Evolutionary conservation across 2,888 invertebrate genomes (phyloP).

Genomic region (Aspidiotus destructor): DNA sequence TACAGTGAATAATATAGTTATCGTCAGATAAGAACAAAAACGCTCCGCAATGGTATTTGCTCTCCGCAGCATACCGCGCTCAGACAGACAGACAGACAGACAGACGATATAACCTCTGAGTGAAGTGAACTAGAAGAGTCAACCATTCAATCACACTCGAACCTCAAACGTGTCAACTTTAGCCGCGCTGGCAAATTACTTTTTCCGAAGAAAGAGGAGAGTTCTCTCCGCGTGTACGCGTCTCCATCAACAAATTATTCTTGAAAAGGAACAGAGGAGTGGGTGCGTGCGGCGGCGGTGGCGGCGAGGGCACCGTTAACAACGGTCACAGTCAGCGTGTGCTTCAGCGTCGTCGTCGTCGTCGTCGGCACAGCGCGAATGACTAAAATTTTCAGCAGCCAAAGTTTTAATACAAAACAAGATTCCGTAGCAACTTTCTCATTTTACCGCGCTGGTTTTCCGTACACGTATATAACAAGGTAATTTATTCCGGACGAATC

Average conservation of each 20-base stretch:
- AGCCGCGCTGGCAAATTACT: background rate
- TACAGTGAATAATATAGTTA: too few species aligned
- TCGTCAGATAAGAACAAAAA: too few species aligned
- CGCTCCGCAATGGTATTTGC: too few species aligned
- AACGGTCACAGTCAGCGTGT: too few species aligned
- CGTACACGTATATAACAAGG: background rate
- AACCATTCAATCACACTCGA: slow-evolving; percentile 1
- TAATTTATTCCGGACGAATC: slow-evolving; percentile 30
- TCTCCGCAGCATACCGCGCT: too few species aligned
- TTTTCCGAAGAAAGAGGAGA: background rate
- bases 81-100: too few species aligned
- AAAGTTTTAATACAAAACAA: slow-evolving; percentile 12
- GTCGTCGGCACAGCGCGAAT: background rate
- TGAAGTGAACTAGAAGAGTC: too few species aligned
- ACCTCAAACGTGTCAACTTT: background rate
- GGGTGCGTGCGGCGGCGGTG: too few species aligned
- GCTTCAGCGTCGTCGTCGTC: background rate
- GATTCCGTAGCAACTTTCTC: background rate
- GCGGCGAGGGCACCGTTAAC: too few species aligned
- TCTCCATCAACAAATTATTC: background rate
- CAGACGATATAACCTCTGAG: too few species aligned
- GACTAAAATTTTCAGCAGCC: background rate
- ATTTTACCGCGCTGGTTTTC: too few species aligned
- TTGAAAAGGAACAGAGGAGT: background rate
- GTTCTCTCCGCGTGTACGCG: background rate